Evolutionary conservation across 2,797 vertebrate genomes (phyloP), one percentile per base, ranked within the genome.

Genomic region (Mastacembelus armatus): DNA sequence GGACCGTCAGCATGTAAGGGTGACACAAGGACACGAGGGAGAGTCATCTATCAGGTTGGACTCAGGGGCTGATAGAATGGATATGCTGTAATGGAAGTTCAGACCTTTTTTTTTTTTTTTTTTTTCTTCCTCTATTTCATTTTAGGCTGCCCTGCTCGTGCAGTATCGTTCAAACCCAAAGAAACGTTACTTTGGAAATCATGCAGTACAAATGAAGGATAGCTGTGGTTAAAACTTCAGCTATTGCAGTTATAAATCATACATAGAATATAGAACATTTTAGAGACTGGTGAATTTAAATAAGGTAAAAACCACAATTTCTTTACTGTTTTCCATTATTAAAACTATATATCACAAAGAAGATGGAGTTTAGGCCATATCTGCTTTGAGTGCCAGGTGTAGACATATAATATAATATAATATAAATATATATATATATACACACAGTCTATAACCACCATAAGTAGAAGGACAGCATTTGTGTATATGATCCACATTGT

Each of bases 21-120:
- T 86, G 82, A 73, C 50, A 30, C 30, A 7, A 74, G 77, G 72
- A 78, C 72, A 80, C 33, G 30, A 8, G 10, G 24, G 49, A 54
- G 32, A 38, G 66, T 77, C 65, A 74, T 89, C 70, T 54, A 68
- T 88, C 73, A 83, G 61, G 48, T 14, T 6, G 51, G 50, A 79
- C 66, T 51, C 22, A 1, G 35, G 27, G 42, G n/a, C n/a, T n/a
- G n/a, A n/a, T n/a, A n/a, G n/a, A n/a, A n/a, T n/a, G n/a, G n/a
- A n/a, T n/a, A n/a, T n/a, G n/a, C n/a, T n/a, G n/a, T n/a, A n/a
- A n/a, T n/a, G n/a, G n/a, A n/a, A n/a, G n/a, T n/a, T n/a, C n/a
- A n/a, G n/a, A n/a, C n/a, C n/a, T n/a, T n/a, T n/a, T n/a, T n/a
- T n/a, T n/a, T n/a, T n/a, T n/a, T n/a, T n/a, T n/a, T n/a, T n/a